phyloP scores from a whole-genome alignment of 2,888 invertebrate species.

The Stictocephala bisonia region DNA sequence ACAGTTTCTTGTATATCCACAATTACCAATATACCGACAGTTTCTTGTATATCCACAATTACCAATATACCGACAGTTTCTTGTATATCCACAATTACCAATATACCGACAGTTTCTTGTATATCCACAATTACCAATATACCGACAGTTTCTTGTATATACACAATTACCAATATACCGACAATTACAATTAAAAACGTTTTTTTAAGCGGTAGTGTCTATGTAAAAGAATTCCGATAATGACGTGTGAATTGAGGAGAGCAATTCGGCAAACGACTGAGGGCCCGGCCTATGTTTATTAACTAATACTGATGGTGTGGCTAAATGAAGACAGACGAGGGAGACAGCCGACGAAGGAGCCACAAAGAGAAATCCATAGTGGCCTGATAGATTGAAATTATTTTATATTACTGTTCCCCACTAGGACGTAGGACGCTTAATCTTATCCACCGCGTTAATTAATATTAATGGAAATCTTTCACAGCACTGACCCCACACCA shows the following conservation, averaged over 20 bases:
- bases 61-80: too few relatives aligned
- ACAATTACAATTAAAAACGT: too few relatives aligned
- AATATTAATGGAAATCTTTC: constrained; percentile 46
- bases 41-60: too few relatives aligned
- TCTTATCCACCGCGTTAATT: constrained; percentile 43
- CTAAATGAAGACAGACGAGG: constrained; percentile 52
- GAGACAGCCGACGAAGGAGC: background rate
- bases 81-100: too few relatives aligned
- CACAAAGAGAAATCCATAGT: constrained; percentile 45
- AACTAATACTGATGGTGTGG: constrained; percentile 53
- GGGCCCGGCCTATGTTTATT: constrained; percentile 46
- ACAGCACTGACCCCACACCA: constrained; percentile 18
- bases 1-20: too few relatives aligned
- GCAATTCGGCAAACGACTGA: constrained; percentile 35
- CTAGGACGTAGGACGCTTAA: constrained; percentile 35
- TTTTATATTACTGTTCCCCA: constrained; percentile 46
- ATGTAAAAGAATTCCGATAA: background rate
- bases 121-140: too few relatives aligned
- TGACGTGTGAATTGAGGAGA: constrained; percentile 4
- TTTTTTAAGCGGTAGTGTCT: too few relatives aligned
- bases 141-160: too few relatives aligned
- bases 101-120: too few relatives aligned
- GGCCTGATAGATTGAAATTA: constrained; percentile 48
- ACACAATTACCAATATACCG: too few relatives aligned
- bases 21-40: too few relatives aligned